Base-by-base conservation (phyloP, 2,888 invertebrate species). In the Actias luna region DNA sequence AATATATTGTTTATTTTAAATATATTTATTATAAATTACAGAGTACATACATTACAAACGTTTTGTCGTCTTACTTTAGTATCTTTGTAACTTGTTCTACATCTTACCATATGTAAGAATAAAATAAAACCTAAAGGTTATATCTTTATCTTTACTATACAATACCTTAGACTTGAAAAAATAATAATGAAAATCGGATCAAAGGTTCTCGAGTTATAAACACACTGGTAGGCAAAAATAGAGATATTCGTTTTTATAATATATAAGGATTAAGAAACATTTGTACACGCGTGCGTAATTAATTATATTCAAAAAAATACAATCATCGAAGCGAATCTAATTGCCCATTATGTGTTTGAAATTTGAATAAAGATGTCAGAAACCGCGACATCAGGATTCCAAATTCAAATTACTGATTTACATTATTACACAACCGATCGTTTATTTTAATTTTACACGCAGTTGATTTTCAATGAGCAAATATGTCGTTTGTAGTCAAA, bases 391-490 rank as follows among this genome's bases (percentile, higher is more conserved):
- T 81, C 78, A 81, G 82, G 8, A 68, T 78, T 74, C 73, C 67
- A 80, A 83, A 85, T 85, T 84, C 79, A 82, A 86, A 89, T 88
- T 85, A 80, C 65, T 79, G 29, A n/a, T 84, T 83, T 70, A 68
- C 73, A 80, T 85, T 81, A 81, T n/a, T n/a, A n/a, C n/a, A 77
- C 70, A 66, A 69, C 68, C 71, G 78, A 85, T 82, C 90, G 88
- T 92, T 92, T 88, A 89, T 92, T 87, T 85, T 81, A 91, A 92
- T 92, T 92, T 85, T 77, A 80, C 89, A 91, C 91, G 88, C 92
- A 84, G 89, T 90, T 90, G 89, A 89, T 66, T 90, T 73, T 83
- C 83, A 88, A 92, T 88, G 76, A 69, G 73, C 66, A 78, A 80
- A 69, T 73, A 81, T 80, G 79, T 74, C 72, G 76, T 74, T 76